Percentiles rank a stretch among this genome's conserved stretches.
Conservation (phyloP, 1,140 invertebrate genomes). For the Aleiodes sp. region DNA sequence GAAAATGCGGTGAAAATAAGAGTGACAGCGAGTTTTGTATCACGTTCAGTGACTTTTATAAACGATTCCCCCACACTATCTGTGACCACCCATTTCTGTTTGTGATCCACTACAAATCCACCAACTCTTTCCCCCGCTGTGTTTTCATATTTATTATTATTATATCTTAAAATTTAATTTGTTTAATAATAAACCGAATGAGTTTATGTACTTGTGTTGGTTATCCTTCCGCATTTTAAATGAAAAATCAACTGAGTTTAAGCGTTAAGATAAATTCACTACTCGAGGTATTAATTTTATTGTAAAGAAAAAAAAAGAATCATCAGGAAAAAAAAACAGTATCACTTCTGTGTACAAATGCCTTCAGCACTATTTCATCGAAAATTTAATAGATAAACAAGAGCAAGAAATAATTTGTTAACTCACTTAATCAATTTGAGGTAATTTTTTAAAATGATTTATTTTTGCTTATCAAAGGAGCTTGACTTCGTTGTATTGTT, state of each 20-base stretch:
- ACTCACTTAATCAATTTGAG: background rate
- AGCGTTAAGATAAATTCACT: background rate
- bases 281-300: too few relatives aligned
- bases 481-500: background rate
- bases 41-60: background rate
- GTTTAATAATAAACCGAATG: too few relatives aligned
- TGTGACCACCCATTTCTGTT: background rate
- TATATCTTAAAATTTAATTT: too few relatives aligned
- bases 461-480: background rate
- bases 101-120: background rate
- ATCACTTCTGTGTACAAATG: background rate
- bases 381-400: too few relatives aligned
- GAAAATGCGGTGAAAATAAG: background rate
- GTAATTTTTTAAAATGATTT: too few relatives aligned
- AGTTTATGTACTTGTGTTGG: background rate
- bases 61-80: background rate
- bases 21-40: background rate
- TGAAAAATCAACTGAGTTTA: background rate
- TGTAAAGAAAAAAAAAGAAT: too few relatives aligned
- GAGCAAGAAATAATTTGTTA: background rate
- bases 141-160: background rate
- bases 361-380: too few relatives aligned
- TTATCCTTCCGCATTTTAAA: background rate
- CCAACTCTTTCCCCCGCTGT: background rate
- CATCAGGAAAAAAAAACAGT: too few relatives aligned